phyloP scores from a whole-genome alignment of 2,113 vertebrate species.

The Motacilla alba region DNA sequence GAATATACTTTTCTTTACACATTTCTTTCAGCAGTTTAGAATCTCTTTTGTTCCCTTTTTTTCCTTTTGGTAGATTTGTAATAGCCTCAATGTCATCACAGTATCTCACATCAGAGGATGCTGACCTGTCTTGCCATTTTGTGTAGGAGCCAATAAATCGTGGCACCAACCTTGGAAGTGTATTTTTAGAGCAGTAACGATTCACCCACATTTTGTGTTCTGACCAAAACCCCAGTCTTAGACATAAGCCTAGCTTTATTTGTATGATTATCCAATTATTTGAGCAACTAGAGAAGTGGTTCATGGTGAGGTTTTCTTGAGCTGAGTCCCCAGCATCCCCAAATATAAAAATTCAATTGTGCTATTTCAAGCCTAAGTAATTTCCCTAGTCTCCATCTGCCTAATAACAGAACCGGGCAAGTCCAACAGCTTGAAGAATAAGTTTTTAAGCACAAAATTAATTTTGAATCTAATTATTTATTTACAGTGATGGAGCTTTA shows the following conservation, averaged over 20 bases:
- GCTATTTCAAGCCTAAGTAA: not conserved
- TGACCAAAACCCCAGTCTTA: not conserved
- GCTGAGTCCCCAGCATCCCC: not conserved
- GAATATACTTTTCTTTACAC: not conserved
- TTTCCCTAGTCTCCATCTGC: not conserved
- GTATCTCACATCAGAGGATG: not conserved
- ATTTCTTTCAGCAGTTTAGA: not conserved
- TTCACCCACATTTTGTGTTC: not conserved
- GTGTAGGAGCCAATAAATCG: slow-evolving; percentile 3
- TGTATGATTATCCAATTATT: not conserved
- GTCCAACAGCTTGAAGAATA: not conserved
- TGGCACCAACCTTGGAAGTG: not conserved
- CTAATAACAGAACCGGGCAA: not conserved
- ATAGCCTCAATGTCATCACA: not conserved
- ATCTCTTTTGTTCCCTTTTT: not conserved
- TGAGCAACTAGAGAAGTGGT: not conserved
- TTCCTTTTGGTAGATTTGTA: not conserved
- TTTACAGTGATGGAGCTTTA: not conserved
- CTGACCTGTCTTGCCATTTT: slow-evolving; percentile 42
- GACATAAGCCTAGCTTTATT: not conserved
- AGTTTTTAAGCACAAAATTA: slow-evolving; percentile 28
- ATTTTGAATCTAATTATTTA: slow-evolving; percentile 51
- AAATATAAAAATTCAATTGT: slow-evolving; percentile 18
- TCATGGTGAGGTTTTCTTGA: not conserved
- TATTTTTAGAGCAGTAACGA: slow-evolving; percentile 13